phyloP scores from a whole-genome alignment of 2,797 vertebrate genomes.

The Ptychadena robeensis region DNA sequence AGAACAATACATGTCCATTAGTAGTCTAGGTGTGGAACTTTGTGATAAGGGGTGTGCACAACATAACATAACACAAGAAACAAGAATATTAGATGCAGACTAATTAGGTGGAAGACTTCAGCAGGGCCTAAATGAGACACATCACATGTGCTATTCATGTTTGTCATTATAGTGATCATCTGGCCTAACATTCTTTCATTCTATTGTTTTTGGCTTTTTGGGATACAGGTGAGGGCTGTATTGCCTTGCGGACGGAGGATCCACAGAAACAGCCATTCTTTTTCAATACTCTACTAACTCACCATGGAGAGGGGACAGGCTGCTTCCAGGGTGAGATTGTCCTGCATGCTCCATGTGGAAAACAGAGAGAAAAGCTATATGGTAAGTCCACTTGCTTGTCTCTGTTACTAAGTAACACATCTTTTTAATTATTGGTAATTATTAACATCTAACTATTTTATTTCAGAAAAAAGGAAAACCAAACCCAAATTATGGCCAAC shows the following conservation, averaged over 20 bases:
- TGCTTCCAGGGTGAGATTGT: constrained; percentile 87
- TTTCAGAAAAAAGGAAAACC: no score
- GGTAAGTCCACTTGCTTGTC: constrained; percentile 76
- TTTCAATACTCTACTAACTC: constrained; percentile 87
- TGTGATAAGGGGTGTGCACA: no score
- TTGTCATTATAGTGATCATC: neutral
- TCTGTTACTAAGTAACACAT: neutral
- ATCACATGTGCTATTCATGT: no score
- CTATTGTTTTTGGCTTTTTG: neutral
- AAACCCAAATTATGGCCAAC: no score
- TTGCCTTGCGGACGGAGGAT: constrained; percentile 85
- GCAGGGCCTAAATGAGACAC: neutral
- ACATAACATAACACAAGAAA: no score
- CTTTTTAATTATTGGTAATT: no score
- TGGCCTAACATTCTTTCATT: no score
- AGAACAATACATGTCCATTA: no score
- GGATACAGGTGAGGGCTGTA: constrained; percentile 88
- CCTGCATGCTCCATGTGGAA: constrained; percentile 87
- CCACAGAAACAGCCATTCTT: constrained; percentile 80
- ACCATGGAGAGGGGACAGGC: constrained; percentile 91
- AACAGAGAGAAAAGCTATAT: constrained; percentile 92
- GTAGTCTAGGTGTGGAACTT: no score
- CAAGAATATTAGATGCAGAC: no score
- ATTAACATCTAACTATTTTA: no score
- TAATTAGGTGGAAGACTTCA: neutral